Percentiles rank a stretch among this genome's conserved stretches.
Evolutionary conservation across 2,797 vertebrate species (phyloP).

Genomic region (Cirrhinus mrigala): DNA sequence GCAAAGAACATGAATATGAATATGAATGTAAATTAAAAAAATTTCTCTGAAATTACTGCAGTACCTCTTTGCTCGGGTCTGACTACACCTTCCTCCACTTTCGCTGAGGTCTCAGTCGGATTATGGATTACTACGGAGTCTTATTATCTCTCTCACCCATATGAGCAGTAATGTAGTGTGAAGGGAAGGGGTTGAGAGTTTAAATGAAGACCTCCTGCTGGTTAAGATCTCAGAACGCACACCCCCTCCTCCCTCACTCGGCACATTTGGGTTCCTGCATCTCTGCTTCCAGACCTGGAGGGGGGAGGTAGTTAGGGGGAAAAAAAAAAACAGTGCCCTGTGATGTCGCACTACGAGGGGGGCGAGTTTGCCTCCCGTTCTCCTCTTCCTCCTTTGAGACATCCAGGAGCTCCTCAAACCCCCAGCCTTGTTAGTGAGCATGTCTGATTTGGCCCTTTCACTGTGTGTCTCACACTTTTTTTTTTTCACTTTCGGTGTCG

Average conservation of each 20-base stretch:
- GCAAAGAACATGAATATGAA: slow-evolving; percentile 17
- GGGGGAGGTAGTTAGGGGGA: not conserved
- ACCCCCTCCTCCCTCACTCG: slow-evolving; percentile 20
- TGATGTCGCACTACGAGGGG: slow-evolving; percentile 65
- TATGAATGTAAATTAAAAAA: not conserved
- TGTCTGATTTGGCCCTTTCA: slow-evolving; percentile 52
- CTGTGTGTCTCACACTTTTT: slow-evolving; percentile 23
- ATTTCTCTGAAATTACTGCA: not conserved
- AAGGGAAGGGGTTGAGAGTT: slow-evolving; percentile 30
- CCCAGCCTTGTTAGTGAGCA: slow-evolving; percentile 59
- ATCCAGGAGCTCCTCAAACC: slow-evolving; percentile 68
- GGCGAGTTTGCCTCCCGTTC: slow-evolving; percentile 59
- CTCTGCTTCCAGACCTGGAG: slow-evolving; percentile 55
- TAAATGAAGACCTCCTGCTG: slow-evolving; percentile 43
- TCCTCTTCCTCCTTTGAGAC: slow-evolving; percentile 67
- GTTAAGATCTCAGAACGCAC: slow-evolving; percentile 25
- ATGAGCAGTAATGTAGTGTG: slow-evolving; percentile 53
- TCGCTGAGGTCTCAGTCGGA: slow-evolving; percentile 48
- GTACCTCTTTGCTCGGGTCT: not conserved
- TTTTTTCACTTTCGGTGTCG: not conserved
- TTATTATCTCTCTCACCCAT: slow-evolving; percentile 50
- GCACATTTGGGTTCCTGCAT: slow-evolving; percentile 51
- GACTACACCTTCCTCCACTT: slow-evolving; percentile 33
- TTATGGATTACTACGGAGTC: slow-evolving; percentile 51
- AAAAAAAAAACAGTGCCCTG: slow-evolving; percentile 30